Conservation (phyloP, 2,888 invertebrate species). For the Drepanosiphum platanoidis region DNA sequence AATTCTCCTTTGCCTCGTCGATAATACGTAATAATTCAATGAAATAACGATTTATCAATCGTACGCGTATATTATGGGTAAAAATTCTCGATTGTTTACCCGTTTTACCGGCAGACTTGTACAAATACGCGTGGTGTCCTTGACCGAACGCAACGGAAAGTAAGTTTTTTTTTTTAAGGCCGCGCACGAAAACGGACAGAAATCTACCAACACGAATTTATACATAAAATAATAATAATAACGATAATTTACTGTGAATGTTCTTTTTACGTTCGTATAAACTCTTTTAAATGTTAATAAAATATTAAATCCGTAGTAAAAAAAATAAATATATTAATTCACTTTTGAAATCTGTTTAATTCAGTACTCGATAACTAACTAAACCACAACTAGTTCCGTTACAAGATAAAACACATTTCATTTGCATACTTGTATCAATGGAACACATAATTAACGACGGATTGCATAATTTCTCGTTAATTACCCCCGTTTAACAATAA, state of each 20-base stretch:
- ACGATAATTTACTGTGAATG: neutral
- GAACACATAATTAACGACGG: neutral
- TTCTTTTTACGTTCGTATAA: neutral
- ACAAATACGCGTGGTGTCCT: neutral
- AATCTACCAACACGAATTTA: neutral
- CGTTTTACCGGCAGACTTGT: neutral
- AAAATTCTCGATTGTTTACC: neutral
- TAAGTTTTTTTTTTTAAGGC: conserved; percentile 24
- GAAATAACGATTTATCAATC: no score
- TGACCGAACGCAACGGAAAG: conserved; percentile 19
- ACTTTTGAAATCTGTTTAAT: neutral
- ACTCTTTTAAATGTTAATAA: no score
- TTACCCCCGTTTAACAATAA: no score
- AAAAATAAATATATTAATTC: neutral
- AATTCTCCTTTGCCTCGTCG: conserved; percentile 5
- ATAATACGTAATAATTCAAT: conserved; percentile 5
- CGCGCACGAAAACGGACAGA: neutral
- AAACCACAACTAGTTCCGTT: neutral
- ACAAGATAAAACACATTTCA: neutral
- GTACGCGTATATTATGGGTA: no score
- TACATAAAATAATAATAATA: neutral
- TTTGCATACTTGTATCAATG: neutral
- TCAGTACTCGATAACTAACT: neutral
- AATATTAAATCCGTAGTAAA: neutral
- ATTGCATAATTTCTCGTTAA: neutral